phyloP scores from a whole-genome alignment of 2,113 vertebrate genomes.

The Rhinopithecus roxellana region DNA sequence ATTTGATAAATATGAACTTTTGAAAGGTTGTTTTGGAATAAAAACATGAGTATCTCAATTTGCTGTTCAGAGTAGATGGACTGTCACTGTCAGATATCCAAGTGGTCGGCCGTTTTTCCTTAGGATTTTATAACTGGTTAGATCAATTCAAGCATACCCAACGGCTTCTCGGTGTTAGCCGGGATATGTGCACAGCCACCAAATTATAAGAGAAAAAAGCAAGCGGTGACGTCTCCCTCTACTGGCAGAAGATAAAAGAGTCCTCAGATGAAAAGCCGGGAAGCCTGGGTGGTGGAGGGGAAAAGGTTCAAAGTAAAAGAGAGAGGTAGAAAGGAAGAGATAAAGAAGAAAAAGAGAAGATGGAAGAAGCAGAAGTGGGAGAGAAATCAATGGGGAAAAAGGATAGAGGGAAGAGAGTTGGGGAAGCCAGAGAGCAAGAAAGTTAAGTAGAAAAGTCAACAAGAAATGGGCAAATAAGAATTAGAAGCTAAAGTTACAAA shows the following conservation, averaged over 20 bases:
- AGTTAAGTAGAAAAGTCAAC: neutral
- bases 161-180: neutral
- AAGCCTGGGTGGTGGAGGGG: accelerated
- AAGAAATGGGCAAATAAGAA: neutral
- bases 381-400: neutral
- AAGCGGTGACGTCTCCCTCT: constrained; percentile 35
- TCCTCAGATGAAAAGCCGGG: neutral
- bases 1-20: neutral
- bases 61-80: neutral
- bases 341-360: neutral
- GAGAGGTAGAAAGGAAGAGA: neutral
- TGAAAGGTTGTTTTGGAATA: neutral
- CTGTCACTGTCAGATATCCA: neutral
- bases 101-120: neutral
- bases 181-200: too few species aligned
- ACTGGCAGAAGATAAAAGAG: neutral
- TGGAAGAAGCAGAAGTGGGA: neutral
- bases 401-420: neutral
- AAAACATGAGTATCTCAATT: neutral
- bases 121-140: neutral
- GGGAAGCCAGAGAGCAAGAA: neutral
- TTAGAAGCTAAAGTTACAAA: neutral
- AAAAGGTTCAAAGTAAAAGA: neutral
- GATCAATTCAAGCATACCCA: neutral
- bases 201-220: neutral